Conservation (phyloP, 2,888 invertebrate species). For the Chrysomela aeneicollis region DNA sequence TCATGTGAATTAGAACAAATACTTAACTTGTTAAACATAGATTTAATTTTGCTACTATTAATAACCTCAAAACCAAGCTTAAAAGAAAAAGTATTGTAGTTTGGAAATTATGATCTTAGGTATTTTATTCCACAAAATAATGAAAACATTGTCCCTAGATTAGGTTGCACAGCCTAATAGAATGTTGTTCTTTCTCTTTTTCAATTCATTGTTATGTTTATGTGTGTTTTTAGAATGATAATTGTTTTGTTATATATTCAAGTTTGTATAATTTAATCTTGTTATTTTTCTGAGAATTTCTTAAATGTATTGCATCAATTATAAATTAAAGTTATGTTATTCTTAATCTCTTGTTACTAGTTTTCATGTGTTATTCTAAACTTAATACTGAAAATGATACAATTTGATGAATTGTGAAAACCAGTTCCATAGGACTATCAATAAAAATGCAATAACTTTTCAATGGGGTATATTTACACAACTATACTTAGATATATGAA, state of each 20-base stretch:
- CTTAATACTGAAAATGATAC: no score
- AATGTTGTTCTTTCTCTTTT: neutral
- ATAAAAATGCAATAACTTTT: neutral
- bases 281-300: neutral
- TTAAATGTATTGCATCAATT: neutral
- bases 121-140: no score
- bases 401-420: no score
- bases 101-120: no score
- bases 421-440: no score
- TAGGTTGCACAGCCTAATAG: neutral
- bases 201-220: neutral
- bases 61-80: no score
- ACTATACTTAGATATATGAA: neutral
- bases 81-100: neutral
- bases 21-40: conserved; percentile 8
- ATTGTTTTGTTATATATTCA: neutral
- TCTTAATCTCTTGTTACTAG: no score
- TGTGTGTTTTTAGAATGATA: neutral
- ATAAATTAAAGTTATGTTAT: neutral
- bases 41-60: neutral
- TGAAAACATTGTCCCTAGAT: neutral
- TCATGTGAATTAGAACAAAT: conserved; percentile 10
- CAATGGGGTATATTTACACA: neutral
- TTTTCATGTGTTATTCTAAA: no score
- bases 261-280: neutral